Conservation (phyloP, 2,797 vertebrate genomes). For the Tarsius wallacei region DNA sequence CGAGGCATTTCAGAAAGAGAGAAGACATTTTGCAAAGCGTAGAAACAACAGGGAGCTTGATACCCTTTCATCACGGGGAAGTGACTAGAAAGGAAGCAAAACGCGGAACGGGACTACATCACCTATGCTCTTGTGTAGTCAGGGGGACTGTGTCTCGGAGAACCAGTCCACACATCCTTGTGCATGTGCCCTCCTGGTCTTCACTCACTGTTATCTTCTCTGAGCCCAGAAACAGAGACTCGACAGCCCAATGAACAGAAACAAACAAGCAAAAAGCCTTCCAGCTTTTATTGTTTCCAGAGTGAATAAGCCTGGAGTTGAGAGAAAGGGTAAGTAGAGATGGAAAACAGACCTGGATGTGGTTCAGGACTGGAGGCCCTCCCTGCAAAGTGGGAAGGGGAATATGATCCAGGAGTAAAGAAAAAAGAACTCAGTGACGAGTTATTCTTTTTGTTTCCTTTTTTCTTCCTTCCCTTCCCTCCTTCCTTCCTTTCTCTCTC, state of each 20-base stretch:
- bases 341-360: background rate
- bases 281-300: background rate
- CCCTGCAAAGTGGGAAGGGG: background rate
- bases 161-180: background rate
- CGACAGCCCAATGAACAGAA: background rate
- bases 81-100: background rate
- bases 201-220: background rate
- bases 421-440: background rate
- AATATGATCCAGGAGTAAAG: background rate
- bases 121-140: background rate
- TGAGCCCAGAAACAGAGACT: background rate
- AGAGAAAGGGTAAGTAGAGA: background rate
- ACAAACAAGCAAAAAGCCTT: background rate
- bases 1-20: background rate
- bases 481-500: no score
- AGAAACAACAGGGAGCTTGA: background rate
- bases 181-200: background rate
- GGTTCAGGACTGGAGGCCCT: background rate
- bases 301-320: background rate
- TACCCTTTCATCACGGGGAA: background rate
- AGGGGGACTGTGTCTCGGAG: no score
- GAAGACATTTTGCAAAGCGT: background rate
- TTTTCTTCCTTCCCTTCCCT: no score
- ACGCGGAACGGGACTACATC: background rate
- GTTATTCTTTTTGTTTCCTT: background rate